Evolutionary conservation across 2,797 vertebrate genomes (phyloP), one percentile per base, ranked within the genome.

Genomic region (Apogon hyalosoma): DNA sequence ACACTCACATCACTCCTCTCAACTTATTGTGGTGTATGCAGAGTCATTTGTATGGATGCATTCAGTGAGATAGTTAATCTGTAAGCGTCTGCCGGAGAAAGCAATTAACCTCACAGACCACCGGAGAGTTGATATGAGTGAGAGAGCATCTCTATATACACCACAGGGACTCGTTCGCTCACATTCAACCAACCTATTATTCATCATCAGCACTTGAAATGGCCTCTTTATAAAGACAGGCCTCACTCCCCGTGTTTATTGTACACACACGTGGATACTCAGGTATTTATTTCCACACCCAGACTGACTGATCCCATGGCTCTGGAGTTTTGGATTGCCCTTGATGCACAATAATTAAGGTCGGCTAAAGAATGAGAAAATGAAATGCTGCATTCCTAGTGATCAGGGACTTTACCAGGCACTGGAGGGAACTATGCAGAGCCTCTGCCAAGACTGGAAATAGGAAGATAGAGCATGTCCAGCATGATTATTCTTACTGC

Each of bases 91-190:
- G 77, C 63, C 12, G 51, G 82, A 87, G 84, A 91, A 93, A 87
- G 86, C 79, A 91, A 90, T 91, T 88, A 92, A 91, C 87, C 87
- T 88, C 63, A 4, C 3, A 7, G 70, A 57, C 75, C 84, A 81
- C 71, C 28, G n/a, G 75, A 79, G 86, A 84, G 83, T 68, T 69
- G 75, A 78, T 71, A 73, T 79, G 77, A 91, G 65, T 18, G 65
- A 65, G 62, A 56, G 82, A 81, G 85, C 68, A 79, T 78, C 81
- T 74, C 79, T 52, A 90, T 79, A 78, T 77, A 84, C 88, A 82
- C 85, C 79, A 39, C 53, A 62, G 87, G 86, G 75, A 83, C 63
- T 66, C 36, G 9, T 57, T 47, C 47, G 9, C 73, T 68, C 73
- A 47, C 68, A 75, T 70, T 69, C 71, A 78, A 57, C 49, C 73